A percentile compares a stretch with the other conserved stretches of the same genome.
These are phyloP conservation scores for Andrena haemorrhoa DNA, from an alignment of 2,888 invertebrate genomes.

Conservation along the genomic window DNA sequence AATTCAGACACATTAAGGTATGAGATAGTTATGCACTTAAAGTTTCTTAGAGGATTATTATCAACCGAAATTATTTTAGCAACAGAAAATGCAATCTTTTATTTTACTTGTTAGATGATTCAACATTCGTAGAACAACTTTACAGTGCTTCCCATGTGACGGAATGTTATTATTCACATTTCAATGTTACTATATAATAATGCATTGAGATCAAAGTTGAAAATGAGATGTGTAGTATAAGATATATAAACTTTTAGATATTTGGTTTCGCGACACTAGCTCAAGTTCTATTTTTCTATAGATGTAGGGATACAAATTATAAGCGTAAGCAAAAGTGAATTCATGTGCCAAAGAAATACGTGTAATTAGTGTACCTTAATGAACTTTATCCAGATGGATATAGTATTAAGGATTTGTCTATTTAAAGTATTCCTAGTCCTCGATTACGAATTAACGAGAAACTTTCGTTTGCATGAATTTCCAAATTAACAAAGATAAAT, in stretches of 20 bases:
- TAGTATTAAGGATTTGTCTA: conserved; percentile 32
- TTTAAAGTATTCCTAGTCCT: conserved; percentile 5
- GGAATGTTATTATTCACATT: conserved; percentile 1
- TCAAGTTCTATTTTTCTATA: conserved; percentile 60
- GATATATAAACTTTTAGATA: conserved; percentile 30
- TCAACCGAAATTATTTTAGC: background rate
- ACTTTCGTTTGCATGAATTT: conserved; percentile 1
- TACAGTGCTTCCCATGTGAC: conserved; percentile 1
- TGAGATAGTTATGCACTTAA: conserved; percentile 46
- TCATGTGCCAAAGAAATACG: conserved; percentile 83
- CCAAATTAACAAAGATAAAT: background rate
- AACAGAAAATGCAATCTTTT: background rate
- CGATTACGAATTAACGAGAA: background rate
- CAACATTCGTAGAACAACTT: conserved; percentile 14
- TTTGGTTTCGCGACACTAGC: conserved; percentile 42
- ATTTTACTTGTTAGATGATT: background rate
- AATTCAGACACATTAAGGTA: conserved; percentile 14
- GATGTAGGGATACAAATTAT: conserved; percentile 41
- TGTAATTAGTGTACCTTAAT: conserved; percentile 55
- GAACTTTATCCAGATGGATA: conserved; percentile 28
- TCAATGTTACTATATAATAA: background rate
- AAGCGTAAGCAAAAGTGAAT: conserved; percentile 78
- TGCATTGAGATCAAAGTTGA: conserved; percentile 1
- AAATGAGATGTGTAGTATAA: conserved; percentile 20
- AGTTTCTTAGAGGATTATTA: conserved; percentile 11